Evolutionary conservation across 2,888 invertebrate species (phyloP).

Genomic region (Drosophila cyrtoloma): DNA sequence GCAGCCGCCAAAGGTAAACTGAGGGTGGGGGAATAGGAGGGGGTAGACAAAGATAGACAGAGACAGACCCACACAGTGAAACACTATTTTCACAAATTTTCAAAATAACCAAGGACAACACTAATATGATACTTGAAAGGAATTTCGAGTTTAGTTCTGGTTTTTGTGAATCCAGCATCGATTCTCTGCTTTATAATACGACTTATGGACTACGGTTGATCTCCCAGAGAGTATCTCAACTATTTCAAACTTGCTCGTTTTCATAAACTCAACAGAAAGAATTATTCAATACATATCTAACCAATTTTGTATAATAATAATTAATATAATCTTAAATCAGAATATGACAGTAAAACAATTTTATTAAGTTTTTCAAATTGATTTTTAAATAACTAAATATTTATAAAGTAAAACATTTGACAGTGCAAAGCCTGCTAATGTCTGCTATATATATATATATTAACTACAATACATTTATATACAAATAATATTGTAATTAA

Average conservation of each 20-base stretch:
- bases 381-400: no score
- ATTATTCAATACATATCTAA: neutral
- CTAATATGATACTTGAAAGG: neutral
- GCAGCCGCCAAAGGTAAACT: conserved; percentile 87
- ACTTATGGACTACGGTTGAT: neutral
- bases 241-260: neutral
- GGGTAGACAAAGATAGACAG: neutral
- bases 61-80: conserved; percentile 1
- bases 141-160: neutral
- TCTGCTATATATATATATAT: neutral
- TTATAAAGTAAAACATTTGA: neutral
- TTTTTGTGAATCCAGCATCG: neutral
- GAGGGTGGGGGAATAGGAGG: neutral
- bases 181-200: neutral
- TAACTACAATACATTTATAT: neutral
- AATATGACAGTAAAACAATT: neutral
- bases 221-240: neutral
- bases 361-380: neutral
- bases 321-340: no score
- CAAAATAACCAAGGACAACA: neutral
- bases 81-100: neutral
- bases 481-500: neutral
- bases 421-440: neutral
- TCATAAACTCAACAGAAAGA: neutral
- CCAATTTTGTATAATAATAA: neutral